Conservation (phyloP, 2,888 invertebrate species). For the Scelioninae gen. 2 region DNA sequence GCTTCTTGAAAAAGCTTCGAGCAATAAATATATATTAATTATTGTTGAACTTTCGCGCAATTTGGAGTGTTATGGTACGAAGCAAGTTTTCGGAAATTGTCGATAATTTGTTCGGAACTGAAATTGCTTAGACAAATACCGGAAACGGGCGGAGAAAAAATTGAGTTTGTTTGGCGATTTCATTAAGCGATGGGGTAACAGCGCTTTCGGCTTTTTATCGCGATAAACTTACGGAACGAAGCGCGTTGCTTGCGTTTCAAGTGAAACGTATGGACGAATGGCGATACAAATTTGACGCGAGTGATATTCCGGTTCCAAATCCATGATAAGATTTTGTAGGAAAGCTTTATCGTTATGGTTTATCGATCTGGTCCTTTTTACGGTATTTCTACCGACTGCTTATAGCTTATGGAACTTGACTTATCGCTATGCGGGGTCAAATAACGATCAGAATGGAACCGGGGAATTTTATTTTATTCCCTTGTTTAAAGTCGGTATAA, state of each 20-base stretch:
- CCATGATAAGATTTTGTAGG: constrained; percentile 34
- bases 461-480: constrained; percentile 43
- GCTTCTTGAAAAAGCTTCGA: constrained; percentile 42
- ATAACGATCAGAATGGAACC: constrained; percentile 45
- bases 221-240: background rate
- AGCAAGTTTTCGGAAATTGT: too few relatives aligned
- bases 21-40: constrained; percentile 30
- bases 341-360: constrained; percentile 48
- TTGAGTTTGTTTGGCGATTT: too few relatives aligned
- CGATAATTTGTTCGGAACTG: too few relatives aligned
- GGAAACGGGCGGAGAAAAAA: too few relatives aligned
- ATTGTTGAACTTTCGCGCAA: constrained; percentile 16
- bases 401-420: constrained; percentile 47
- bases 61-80: background rate
- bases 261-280: constrained; percentile 29
- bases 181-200: background rate
- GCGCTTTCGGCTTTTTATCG: background rate
- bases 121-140: too few relatives aligned
- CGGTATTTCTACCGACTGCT: constrained; percentile 41
- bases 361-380: constrained; percentile 34
- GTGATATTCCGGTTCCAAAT: constrained; percentile 40
- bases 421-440: constrained; percentile 45
- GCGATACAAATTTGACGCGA: constrained; percentile 38
- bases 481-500: constrained; percentile 46
- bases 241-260: constrained; percentile 9